phyloP scores from a whole-genome alignment of 2,797 vertebrate genomes.

The Typhlichthys subterraneus region DNA sequence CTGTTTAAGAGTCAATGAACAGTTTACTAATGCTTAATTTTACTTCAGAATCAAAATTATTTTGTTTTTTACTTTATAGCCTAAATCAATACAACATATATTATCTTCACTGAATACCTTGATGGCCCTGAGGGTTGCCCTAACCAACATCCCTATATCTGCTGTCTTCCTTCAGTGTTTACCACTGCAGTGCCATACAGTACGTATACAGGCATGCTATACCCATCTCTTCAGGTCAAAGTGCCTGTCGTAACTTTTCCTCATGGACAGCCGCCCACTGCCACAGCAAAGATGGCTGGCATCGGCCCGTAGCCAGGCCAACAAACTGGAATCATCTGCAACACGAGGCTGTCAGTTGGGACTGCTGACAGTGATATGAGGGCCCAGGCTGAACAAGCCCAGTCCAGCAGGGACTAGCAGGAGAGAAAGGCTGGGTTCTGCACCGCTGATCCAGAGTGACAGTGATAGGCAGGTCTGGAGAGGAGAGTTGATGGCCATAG shows the following conservation, averaged over 20 bases:
- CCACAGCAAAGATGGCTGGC: constrained; percentile 66
- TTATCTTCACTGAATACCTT: no score
- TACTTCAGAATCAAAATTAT: no score
- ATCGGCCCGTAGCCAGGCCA: constrained; percentile 59
- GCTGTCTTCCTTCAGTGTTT: constrained; percentile 9
- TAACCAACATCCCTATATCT: constrained; percentile 43
- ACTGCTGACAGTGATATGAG: constrained; percentile 75
- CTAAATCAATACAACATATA: no score
- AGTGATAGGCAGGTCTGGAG: constrained; percentile 81
- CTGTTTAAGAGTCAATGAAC: no score
- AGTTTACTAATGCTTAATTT: no score
- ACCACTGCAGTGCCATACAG: no score
- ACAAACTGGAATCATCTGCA: constrained; percentile 74
- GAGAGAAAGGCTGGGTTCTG: constrained; percentile 77
- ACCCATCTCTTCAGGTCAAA: constrained; percentile 55
- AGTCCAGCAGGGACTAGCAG: constrained; percentile 69
- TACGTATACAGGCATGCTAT: constrained; percentile 46
- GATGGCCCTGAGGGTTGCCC: no score
- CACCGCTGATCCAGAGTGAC: constrained; percentile 78
- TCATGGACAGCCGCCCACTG: constrained; percentile 63
- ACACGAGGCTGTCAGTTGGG: constrained; percentile 70
- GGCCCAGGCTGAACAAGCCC: constrained; percentile 66
- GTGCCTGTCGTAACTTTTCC: constrained; percentile 59
- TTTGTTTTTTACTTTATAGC: no score
- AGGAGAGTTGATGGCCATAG: constrained; percentile 76